Conservation (phyloP, 2,888 invertebrate genomes). For the Tachystola acroxantha region DNA sequence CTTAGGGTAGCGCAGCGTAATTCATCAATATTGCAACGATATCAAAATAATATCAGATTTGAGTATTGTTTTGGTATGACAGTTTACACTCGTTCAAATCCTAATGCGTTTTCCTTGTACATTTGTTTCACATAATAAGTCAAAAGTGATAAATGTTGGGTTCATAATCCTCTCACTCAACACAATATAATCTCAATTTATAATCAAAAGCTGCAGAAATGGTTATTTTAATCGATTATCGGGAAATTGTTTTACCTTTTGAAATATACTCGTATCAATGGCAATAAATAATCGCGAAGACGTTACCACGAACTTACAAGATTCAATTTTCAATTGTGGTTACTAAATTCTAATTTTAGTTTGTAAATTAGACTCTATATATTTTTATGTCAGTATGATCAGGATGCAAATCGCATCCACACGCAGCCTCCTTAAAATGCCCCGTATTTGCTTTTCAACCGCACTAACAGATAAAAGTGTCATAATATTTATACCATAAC, state of each 20-base stretch:
- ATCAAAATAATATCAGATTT: background rate
- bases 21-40: conserved; percentile 1
- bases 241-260: no score
- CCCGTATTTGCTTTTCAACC: conserved; percentile 66
- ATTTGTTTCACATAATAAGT: conserved; percentile 39
- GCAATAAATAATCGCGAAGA: no score
- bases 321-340: no score
- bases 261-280: no score
- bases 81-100: conserved; percentile 21
- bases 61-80: background rate
- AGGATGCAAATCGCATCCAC: conserved; percentile 45
- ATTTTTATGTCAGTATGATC: no score
- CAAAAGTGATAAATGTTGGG: conserved; percentile 50
- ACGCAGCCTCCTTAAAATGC: conserved; percentile 33
- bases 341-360: no score
- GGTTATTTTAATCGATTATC: no score
- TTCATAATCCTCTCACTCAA: no score
- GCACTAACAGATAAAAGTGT: conserved; percentile 69
- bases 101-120: conserved; percentile 65
- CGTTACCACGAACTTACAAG: no score
- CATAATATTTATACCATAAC: conserved; percentile 75
- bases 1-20: conserved; percentile 4
- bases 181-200: no score
- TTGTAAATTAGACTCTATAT: no score
- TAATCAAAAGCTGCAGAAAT: no score